A percentile compares a stretch with the other conserved stretches of the same genome.
phyloP scores from a whole-genome alignment of 2,888 invertebrate genomes.

The Brenthis hecate region DNA sequence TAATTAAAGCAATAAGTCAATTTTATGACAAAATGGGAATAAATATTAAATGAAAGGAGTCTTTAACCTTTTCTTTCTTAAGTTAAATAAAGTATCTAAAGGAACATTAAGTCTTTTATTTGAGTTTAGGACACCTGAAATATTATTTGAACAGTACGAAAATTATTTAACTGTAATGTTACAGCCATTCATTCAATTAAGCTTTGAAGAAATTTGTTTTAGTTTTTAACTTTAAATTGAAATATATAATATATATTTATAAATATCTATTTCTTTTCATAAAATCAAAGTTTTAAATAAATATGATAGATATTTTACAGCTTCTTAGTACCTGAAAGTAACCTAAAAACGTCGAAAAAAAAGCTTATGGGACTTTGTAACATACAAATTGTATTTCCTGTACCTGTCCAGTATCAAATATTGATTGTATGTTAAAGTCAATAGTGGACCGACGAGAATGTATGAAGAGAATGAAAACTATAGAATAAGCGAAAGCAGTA shows the following conservation, averaged over 20 bases:
- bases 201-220: background rate
- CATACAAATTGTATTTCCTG: too few relatives aligned
- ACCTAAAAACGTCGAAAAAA: too few relatives aligned
- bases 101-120: slow-evolving; percentile 12
- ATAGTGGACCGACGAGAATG: too few relatives aligned
- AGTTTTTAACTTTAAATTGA: too few relatives aligned
- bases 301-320: too few relatives aligned
- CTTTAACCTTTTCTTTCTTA: slow-evolving; percentile 1
- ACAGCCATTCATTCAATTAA: slow-evolving; percentile 4
- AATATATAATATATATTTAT: background rate
- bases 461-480: too few relatives aligned
- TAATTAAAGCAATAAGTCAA: background rate
- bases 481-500: too few relatives aligned
- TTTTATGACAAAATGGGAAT: background rate
- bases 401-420: too few relatives aligned
- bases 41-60: background rate
- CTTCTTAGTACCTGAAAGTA: too few relatives aligned
- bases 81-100: background rate
- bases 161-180: slow-evolving; percentile 9
- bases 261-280: background rate
- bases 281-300: too few relatives aligned
- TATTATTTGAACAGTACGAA: slow-evolving; percentile 4
- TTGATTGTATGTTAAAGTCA: too few relatives aligned
- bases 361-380: too few relatives aligned
- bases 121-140: slow-evolving; percentile 8